Percentiles rank a stretch among this genome's conserved stretches.
Evolutionary conservation across 2,797 vertebrate species (phyloP).

Genomic region (Arctocebus calabarensis): DNA sequence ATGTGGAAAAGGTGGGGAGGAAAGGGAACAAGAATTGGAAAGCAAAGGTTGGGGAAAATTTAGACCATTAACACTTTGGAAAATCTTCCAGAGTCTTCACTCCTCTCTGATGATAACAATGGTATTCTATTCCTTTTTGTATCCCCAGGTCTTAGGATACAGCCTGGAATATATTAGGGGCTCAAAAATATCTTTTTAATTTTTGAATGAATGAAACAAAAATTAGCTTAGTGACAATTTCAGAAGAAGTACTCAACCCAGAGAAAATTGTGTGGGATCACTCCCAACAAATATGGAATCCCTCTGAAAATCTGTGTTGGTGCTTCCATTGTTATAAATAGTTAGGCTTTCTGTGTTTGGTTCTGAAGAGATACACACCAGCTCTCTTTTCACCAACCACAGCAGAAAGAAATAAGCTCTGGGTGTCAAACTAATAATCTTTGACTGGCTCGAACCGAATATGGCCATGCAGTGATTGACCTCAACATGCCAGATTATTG

Average conservation of each 20-base stretch:
- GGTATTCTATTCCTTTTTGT: not conserved
- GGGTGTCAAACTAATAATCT: slow-evolving; percentile 85
- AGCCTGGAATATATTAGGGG: not conserved
- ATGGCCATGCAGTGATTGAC: slow-evolving; percentile 81
- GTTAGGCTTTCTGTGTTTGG: slow-evolving; percentile 71
- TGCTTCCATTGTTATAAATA: not conserved
- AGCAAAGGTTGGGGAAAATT: not conserved
- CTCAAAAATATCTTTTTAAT: not conserved
- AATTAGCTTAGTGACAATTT: slow-evolving; percentile 74
- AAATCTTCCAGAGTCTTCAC: slow-evolving; percentile 69
- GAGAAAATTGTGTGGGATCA: slow-evolving; percentile 55
- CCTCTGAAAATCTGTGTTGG: slow-evolving; percentile 39
- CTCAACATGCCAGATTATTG: slow-evolving; percentile 87
- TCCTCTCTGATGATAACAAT: not conserved
- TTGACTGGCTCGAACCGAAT: slow-evolving; percentile 83
- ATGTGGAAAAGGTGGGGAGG: not conserved
- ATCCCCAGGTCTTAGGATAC: not conserved
- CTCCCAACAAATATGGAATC: not conserved
- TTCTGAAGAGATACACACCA: slow-evolving; percentile 69
- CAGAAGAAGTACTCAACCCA: slow-evolving; percentile 68
- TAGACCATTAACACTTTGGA: slow-evolving; percentile 51
- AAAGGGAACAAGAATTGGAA: not conserved
- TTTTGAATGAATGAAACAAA: slow-evolving; percentile 58
- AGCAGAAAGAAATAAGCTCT: slow-evolving; percentile 80
- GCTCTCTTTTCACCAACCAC: slow-evolving; percentile 65